A percentile compares a stretch with the other conserved stretches of the same genome.
These are phyloP conservation scores for Oscheius sp. DNA, from an alignment of 1,140 invertebrate genomes.

Conservation along the genomic window DNA sequence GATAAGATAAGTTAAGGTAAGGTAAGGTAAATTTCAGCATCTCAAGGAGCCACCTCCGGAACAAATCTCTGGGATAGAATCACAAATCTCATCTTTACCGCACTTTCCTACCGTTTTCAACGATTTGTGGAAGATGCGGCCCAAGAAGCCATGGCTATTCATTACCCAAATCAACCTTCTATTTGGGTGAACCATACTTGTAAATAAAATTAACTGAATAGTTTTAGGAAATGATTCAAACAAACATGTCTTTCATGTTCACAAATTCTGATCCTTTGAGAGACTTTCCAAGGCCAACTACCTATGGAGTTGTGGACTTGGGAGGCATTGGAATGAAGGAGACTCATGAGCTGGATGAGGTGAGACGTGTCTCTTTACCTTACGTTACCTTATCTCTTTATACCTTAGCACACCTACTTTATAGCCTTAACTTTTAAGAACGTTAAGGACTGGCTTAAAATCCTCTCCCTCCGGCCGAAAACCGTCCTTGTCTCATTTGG, in stretches of 20 bases:
- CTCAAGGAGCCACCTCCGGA: not conserved
- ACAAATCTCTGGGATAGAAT: not conserved
- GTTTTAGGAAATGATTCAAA: not conserved
- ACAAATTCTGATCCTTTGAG: slow-evolving; percentile 5
- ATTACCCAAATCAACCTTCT: not conserved
- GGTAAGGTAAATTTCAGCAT: not conserved
- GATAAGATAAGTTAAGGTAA: not conserved
- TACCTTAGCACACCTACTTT: not conserved
- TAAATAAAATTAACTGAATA: not conserved
- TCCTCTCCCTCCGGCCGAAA: not conserved
- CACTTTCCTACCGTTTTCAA: not conserved
- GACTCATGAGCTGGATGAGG: not conserved
- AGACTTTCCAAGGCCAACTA: slow-evolving; percentile 6
- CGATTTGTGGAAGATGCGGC: not conserved
- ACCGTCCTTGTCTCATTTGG: slow-evolving; percentile 9
- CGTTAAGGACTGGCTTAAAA: not conserved
- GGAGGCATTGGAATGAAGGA: slow-evolving; percentile 7
- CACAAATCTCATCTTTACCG: not conserved
- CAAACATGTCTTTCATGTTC: not conserved
- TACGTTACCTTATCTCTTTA: no score
- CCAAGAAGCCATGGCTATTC: not conserved
- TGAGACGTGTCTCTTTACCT: no score
- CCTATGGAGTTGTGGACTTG: not conserved
- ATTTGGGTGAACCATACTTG: not conserved
- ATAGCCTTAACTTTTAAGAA: not conserved